Evolutionary conservation across 2,888 invertebrate genomes (phyloP).

Genomic region (Drosophila limbata): DNA sequence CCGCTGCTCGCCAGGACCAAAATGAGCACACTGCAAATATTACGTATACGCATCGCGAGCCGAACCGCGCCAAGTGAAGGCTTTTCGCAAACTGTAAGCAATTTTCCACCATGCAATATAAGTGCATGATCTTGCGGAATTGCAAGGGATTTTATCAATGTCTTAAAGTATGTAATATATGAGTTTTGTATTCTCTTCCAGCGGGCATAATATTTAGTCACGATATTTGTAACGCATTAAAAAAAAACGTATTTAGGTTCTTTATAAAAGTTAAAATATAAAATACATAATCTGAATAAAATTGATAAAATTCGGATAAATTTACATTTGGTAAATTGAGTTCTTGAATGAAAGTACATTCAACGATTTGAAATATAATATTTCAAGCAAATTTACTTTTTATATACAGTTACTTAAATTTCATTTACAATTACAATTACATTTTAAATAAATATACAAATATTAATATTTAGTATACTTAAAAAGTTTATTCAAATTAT

Average conservation of each 20-base stretch:
- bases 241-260: background rate
- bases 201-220: background rate
- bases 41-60: constrained; percentile 44
- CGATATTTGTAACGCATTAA: background rate
- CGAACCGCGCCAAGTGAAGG: constrained; percentile 47
- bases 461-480: too few species aligned
- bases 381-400: too few species aligned
- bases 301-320: too few species aligned
- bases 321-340: too few species aligned
- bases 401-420: too few species aligned
- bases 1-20: constrained; percentile 18
- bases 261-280: too few species aligned
- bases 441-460: too few species aligned
- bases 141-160: constrained; percentile 24
- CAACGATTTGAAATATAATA: too few species aligned
- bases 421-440: too few species aligned
- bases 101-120: background rate
- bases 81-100: constrained; percentile 48
- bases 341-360: too few species aligned
- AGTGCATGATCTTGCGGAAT: constrained; percentile 4
- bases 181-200: background rate
- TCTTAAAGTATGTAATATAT: background rate
- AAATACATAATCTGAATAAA: too few species aligned
- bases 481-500: too few species aligned
- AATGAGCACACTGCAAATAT: constrained; percentile 28